Evolutionary conservation across 2,888 invertebrate species (phyloP).

Genomic region (Microctonus hyperodae): DNA sequence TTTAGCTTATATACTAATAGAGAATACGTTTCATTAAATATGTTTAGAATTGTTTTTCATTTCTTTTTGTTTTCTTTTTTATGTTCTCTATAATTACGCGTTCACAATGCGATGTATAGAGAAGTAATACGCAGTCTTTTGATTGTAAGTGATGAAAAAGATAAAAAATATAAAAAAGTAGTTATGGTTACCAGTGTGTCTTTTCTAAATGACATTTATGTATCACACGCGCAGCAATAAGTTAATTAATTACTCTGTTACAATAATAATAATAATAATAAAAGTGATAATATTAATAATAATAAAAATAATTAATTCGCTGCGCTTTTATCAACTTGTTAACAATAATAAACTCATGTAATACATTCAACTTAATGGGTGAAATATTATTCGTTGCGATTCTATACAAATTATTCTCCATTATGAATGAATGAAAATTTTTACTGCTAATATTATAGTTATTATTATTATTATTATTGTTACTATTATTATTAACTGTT

Average conservation of each 20-base stretch:
- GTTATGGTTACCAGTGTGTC: slow-evolving; percentile 30
- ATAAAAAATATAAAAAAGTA: slow-evolving; percentile 32
- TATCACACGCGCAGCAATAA: slow-evolving; percentile 35
- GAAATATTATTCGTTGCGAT: slow-evolving; percentile 30
- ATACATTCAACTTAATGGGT: slow-evolving; percentile 37
- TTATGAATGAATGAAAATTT: neutral
- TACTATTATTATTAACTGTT: no score
- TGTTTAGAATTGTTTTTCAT: slow-evolving; percentile 22
- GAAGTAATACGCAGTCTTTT: slow-evolving; percentile 39
- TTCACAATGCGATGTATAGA: slow-evolving; percentile 38
- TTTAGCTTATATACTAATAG: slow-evolving; percentile 6
- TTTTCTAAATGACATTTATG: slow-evolving; percentile 33
- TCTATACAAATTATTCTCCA: slow-evolving; percentile 14
- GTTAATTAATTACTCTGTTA: slow-evolving; percentile 5
- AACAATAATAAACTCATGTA: slow-evolving; percentile 39
- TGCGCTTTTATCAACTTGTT: slow-evolving; percentile 31
- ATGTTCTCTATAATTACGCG: slow-evolving; percentile 34
- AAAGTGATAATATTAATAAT: neutral
- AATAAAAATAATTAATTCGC: slow-evolving; percentile 10
- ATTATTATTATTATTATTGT: no score
- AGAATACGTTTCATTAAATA: slow-evolving; percentile 2
- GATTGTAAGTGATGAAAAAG: slow-evolving; percentile 35
- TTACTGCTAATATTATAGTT: slow-evolving; percentile 2
- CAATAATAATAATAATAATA: slow-evolving; percentile 1
- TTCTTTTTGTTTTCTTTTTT: slow-evolving; percentile 12